Percentiles rank a stretch among this genome's conserved stretches.
Evolutionary conservation across 2,797 vertebrate species (phyloP).

Genomic region (Numenius phaeopus): DNA sequence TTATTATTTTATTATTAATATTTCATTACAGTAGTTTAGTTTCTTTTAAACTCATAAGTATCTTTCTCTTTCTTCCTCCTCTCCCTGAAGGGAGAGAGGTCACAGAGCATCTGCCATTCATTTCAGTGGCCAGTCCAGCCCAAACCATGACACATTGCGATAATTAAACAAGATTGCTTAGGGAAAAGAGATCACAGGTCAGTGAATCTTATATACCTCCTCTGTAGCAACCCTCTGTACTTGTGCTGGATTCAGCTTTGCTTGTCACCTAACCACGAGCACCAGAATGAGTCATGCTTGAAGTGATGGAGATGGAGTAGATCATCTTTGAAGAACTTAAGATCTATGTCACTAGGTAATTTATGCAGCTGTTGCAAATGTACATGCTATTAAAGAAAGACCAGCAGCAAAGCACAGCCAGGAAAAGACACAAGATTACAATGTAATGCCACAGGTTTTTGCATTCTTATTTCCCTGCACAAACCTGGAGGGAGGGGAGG

Average conservation of each 20-base stretch:
- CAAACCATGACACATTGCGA: background rate
- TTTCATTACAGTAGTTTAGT: no score
- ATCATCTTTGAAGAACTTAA: background rate
- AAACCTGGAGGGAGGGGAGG: background rate
- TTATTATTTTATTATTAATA: no score
- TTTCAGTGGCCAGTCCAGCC: no score
- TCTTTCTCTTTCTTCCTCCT: no score
- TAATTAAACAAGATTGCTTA: background rate
- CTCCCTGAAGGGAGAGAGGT: no score
- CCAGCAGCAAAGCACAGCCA: background rate
- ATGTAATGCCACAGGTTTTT: conserved; percentile 29
- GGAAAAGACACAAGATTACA: background rate
- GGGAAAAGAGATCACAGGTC: background rate
- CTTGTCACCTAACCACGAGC: background rate
- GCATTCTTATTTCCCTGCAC: background rate
- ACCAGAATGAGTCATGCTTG: background rate
- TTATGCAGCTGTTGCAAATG: background rate
- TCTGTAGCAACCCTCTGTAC: background rate
- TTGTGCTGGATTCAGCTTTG: background rate
- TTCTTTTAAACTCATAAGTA: no score
- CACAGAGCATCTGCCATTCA: no score
- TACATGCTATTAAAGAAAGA: background rate
- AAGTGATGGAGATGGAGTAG: background rate
- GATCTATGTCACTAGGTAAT: background rate
- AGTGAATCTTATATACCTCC: background rate